Percentiles rank a stretch among this genome's conserved stretches.
Evolutionary conservation across 64 coral and sea anemone genomes (phyloP).

Genomic region (Astreopora myriophthalma): DNA sequence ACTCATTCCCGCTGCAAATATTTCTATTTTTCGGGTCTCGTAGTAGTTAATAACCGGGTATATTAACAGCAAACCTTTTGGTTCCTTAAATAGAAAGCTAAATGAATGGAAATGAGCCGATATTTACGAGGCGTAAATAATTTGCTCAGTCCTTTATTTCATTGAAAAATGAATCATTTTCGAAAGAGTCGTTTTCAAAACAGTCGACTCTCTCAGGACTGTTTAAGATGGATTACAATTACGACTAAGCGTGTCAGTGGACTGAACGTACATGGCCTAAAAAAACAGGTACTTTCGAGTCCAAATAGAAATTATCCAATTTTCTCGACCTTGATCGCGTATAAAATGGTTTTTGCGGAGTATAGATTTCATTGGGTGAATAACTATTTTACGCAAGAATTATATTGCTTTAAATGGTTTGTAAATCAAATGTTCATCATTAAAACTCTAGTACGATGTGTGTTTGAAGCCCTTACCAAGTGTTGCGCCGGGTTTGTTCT

Average conservation of each 20-base stretch:
- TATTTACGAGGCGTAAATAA: background rate
- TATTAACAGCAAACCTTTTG: background rate
- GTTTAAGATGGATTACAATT: too few species aligned
- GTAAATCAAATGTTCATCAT: background rate
- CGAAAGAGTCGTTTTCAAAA: background rate
- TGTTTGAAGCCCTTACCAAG: background rate
- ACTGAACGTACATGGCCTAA: too few species aligned
- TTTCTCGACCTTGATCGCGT: background rate
- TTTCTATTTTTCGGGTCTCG: background rate
- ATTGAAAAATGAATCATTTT: background rate
- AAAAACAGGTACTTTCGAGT: background rate
- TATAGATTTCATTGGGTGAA: background rate
- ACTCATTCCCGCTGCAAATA: background rate
- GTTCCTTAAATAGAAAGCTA: background rate
- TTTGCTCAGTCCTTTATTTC: background rate
- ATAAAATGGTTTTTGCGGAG: background rate
- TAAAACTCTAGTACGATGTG: background rate
- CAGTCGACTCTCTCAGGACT: background rate
- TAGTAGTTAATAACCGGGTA: background rate
- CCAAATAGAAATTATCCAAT: background rate
- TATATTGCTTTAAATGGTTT: background rate
- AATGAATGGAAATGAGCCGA: conserved; percentile 6
- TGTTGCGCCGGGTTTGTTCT: background rate
- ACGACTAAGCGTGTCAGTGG: too few species aligned
- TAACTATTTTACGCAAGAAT: conserved; percentile 26